phyloP scores from a whole-genome alignment of 92 coral and sea anemone genomes.

The Porites rus region DNA sequence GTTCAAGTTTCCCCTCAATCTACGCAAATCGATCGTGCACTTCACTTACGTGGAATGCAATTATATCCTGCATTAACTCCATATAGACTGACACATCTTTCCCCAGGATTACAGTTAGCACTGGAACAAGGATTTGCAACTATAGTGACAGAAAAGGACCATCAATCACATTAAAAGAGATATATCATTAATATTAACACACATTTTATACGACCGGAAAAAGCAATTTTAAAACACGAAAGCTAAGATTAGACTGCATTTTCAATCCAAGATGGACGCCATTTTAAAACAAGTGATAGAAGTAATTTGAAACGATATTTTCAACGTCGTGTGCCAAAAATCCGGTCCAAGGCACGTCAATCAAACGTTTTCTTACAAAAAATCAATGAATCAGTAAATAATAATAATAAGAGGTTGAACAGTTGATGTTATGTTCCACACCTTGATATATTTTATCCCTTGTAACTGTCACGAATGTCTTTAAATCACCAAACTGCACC shows the following conservation, averaged over 20 bases:
- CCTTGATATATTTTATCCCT: not conserved
- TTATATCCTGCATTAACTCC: not conserved
- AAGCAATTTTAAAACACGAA: not conserved
- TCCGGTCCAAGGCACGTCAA: too few species aligned
- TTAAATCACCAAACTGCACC: not conserved
- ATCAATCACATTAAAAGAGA: not conserved
- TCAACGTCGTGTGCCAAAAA: too few species aligned
- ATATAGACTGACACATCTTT: not conserved
- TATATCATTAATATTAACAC: not conserved
- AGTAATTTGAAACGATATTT: too few species aligned
- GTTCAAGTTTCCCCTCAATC: not conserved
- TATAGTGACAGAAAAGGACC: not conserved
- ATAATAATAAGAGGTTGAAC: too few species aligned
- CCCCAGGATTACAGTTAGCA: not conserved
- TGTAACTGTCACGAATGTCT: not conserved
- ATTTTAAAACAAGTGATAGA: too few species aligned
- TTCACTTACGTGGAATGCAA: conserved; percentile 5
- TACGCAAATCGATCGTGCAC: too few species aligned
- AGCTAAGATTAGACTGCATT: not conserved
- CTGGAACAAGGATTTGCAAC: conserved; percentile 3
- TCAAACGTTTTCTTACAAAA: too few species aligned
- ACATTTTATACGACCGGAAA: not conserved
- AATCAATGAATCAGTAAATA: too few species aligned
- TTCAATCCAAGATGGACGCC: too few species aligned
- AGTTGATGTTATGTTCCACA: not conserved